Evolutionary conservation across 2,113 vertebrate species (phyloP).

Genomic region (Lampris incognitus): DNA sequence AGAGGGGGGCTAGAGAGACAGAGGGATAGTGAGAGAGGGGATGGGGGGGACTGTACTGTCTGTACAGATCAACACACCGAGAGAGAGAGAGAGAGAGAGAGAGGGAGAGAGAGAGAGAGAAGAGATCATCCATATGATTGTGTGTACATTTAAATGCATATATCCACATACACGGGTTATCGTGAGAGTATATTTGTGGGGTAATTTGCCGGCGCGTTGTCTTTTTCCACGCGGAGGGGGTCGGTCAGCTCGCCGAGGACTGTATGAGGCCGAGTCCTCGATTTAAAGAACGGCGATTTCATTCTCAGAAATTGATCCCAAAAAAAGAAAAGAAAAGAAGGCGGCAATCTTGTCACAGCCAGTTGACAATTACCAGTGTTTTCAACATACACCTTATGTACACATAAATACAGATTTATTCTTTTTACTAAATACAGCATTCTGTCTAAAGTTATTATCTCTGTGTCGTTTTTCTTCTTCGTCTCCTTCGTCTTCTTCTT

Average conservation of each 20-base stretch:
- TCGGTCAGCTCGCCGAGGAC: slow-evolving; percentile 17
- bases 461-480: slow-evolving; percentile 7
- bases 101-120: slow-evolving; percentile 20
- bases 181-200: slow-evolving; percentile 26
- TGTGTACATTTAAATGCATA: slow-evolving; percentile 52
- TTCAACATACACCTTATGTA: slow-evolving; percentile 77
- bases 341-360: slow-evolving; percentile 42
- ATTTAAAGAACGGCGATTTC: slow-evolving; percentile 59
- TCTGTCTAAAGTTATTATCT: slow-evolving; percentile 10
- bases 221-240: neutral
- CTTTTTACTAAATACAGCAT: slow-evolving; percentile 58
- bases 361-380: slow-evolving; percentile 71
- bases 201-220: slow-evolving; percentile 10
- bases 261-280: slow-evolving; percentile 31
- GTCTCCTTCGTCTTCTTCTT: too few relatives aligned
- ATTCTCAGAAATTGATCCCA: slow-evolving; percentile 35
- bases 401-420: slow-evolving; percentile 73
- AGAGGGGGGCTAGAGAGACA: too few relatives aligned
- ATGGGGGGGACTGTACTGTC: slow-evolving; percentile 19
- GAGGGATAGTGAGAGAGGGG: too few relatives aligned
- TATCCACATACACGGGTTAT: slow-evolving; percentile 50
- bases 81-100: too few relatives aligned
- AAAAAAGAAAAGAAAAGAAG: slow-evolving; percentile 13
- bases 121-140: slow-evolving; percentile 42
- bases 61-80: slow-evolving; percentile 60